Evolutionary conservation across 2,797 vertebrate genomes (phyloP), one percentile per base, ranked within the genome.

Genomic region (Varecia variegata): DNA sequence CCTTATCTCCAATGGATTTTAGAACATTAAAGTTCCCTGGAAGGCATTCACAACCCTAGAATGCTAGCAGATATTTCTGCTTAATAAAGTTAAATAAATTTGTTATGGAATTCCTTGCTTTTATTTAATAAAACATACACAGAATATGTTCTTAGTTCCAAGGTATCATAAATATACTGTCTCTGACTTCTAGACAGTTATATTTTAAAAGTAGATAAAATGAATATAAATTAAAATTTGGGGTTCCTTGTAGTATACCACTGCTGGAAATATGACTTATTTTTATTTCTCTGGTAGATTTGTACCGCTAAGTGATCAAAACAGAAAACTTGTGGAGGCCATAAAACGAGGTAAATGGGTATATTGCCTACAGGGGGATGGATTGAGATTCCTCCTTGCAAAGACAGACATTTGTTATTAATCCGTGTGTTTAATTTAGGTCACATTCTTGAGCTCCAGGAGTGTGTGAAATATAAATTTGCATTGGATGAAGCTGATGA

Each of bases 401-500:
- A 93, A 97, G 92, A 7, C 12, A 73, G 35, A 88, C 2, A 85
- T 85, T 27, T 94, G 25, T 50, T 88, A 71, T 60, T 20, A 32
- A 7, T 54, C 27, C 32, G 0, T 0, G n/a, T 94, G 80, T 97
- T 94, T 96, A 90, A 86, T 97, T 88, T 98, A 99, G 99, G 99
- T 93, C 98, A 99, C 83, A 97, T 99, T 35, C 98, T 98, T 96
- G 97, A 98, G 76, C 99, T 99, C 68, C 98, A 99, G 90, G 98
- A 99, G 82, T 98, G 99, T 98, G 98, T 99, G 82, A 98, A 98
- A 74, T 98, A 97, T 92, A 98, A 98, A 50, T 98, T 97, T 27
- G 98, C 99, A 68, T 99, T 99, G 98, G 98, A 99, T 93, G 99
- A 99, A 98, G 97, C 98, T 86, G 99, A 99, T 98, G 98, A 98